Conservation (phyloP, 2,888 invertebrate genomes). For the Gymnoscelis rufifasciata region DNA sequence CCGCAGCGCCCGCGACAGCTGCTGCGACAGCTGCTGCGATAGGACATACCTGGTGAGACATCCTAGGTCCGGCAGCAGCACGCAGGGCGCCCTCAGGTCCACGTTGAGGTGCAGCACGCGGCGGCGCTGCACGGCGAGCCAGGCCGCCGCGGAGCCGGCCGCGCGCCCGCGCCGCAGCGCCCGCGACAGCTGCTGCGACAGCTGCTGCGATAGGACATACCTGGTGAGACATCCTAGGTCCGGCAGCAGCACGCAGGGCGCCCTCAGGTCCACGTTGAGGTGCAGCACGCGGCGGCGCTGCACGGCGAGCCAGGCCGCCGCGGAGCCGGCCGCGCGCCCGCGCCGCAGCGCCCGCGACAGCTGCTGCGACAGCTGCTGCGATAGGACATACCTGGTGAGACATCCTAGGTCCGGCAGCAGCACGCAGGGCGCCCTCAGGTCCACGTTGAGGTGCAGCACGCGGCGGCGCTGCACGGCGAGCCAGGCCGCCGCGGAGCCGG, state of each 20-base stretch:
- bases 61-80: slow-evolving; percentile 87
- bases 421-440: slow-evolving; percentile 86
- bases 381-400: slow-evolving; percentile 78
- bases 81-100: slow-evolving; percentile 86
- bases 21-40: too few species aligned
- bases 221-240: slow-evolving; percentile 84
- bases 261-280: slow-evolving; percentile 85
- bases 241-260: slow-evolving; percentile 87
- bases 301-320: slow-evolving; percentile 72
- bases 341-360: slow-evolving; percentile 46
- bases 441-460: slow-evolving; percentile 84
- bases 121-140: slow-evolving; percentile 70
- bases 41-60: slow-evolving; percentile 80
- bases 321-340: slow-evolving; percentile 36
- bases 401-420: slow-evolving; percentile 87
- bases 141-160: slow-evolving; percentile 50
- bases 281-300: slow-evolving; percentile 80
- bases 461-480: slow-evolving; percentile 74
- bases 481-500: slow-evolving; percentile 54
- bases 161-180: slow-evolving; percentile 49
- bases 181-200: too few species aligned
- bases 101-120: slow-evolving; percentile 84
- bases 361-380: too few species aligned
- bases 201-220: slow-evolving; percentile 63
- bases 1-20: slow-evolving; percentile 44